Conservation (phyloP, 35 echinoderm and acorn worm genomes). For the Chiridota heheva region DNA sequence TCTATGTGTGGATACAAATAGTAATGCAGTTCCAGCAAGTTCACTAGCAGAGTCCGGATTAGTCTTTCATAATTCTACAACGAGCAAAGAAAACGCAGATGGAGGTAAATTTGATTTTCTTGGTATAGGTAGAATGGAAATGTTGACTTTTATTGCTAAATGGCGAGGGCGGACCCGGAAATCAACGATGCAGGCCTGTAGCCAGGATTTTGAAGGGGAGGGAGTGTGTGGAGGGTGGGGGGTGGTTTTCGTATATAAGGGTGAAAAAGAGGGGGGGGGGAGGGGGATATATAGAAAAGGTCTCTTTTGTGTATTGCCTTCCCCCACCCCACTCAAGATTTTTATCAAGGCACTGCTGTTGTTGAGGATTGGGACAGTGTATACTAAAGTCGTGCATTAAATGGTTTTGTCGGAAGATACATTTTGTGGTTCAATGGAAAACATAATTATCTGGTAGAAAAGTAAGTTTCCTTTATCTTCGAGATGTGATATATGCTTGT, state of each 20-base stretch:
- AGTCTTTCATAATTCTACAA: not conserved
- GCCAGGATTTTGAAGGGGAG: too few species aligned
- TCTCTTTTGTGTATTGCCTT: too few species aligned
- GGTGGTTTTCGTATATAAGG: too few species aligned
- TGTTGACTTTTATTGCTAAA: too few species aligned
- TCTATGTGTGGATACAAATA: not conserved
- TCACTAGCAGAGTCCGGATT: not conserved
- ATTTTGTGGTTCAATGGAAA: not conserved
- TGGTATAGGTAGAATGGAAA: not conserved
- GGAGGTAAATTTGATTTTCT: not conserved
- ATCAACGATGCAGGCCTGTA: too few species aligned
- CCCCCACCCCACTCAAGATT: too few species aligned
- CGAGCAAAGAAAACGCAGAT: not conserved
- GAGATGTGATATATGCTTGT: not conserved
- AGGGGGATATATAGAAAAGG: too few species aligned
- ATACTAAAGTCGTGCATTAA: not conserved
- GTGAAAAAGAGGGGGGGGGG: too few species aligned
- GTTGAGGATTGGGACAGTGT: not conserved
- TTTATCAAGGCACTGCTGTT: too few species aligned
- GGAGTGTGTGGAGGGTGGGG: too few species aligned
- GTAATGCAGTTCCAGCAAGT: not conserved
- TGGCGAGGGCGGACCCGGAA: too few species aligned
- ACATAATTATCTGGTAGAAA: not conserved
- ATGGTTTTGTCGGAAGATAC: not conserved
- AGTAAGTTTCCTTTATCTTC: not conserved